Base-by-base conservation (phyloP, 2,888 invertebrate species). In the Clitarchus hookeri region DNA sequence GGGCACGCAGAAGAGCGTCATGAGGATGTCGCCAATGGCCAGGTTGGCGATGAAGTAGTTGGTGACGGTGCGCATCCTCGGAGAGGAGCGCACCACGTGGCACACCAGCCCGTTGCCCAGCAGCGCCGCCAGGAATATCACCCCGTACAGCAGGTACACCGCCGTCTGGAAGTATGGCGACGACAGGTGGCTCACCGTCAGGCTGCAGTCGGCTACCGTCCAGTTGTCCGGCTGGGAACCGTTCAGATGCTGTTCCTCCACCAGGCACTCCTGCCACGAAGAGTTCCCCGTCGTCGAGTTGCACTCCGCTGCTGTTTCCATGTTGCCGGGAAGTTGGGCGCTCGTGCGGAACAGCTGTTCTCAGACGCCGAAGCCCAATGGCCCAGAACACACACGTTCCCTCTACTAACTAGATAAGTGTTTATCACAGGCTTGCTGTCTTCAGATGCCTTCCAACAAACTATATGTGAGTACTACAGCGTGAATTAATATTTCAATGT, bases 31-130 rank as follows among this genome's bases (percentile, higher is more conserved):
- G 79, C 98, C 97, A 78, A 97, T 93, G 0, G 98, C 97, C 88
- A 98, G 92, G 91, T 97, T 97, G 90, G 96, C 96, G 90, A 98
- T 97, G 91, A 98, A 98, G 91, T 95, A 97, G 91, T 98, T 98
- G 80, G 98, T 98, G 6, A 98, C 97, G 0, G 97, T 98, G 89
- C 96, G 94, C 97, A 98, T 98, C 78, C 96, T 94, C 0, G 96
- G 96, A 23, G 96, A 96, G 6, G 95, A 94, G 88, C 96, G 93
- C 0, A 98, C 97, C 44, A 98, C 96, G 91, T 96, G 97, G 91
- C 97, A 97, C 36, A 98, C 97, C 84, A 94, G 85, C 90, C 91
- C 89, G 91, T 93, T 91, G 92, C 96, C 97, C 11, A 95, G 89
- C 19, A 96, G 91, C 0, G 96, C 95, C 83, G 95, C 92, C 23